phyloP scores from a whole-genome alignment of 1,140 invertebrate genomes.

The Nasonia vitripennis region DNA sequence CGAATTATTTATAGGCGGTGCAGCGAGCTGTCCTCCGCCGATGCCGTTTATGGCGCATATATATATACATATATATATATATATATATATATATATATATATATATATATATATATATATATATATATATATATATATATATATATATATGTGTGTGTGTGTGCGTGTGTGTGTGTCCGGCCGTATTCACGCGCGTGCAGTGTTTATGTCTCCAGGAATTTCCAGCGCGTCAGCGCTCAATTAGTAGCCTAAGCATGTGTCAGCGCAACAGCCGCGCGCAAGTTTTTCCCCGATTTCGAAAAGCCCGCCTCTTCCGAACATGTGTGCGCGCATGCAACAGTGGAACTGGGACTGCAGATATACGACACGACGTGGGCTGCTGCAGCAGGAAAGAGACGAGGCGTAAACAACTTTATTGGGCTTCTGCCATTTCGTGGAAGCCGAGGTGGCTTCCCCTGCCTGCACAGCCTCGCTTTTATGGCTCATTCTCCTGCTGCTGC shows the following conservation, averaged over 20 bases:
- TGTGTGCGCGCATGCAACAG: neutral
- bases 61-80: no score
- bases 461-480: neutral
- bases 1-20: neutral
- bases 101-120: no score
- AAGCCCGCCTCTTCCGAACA: neutral
- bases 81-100: no score
- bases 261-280: no score
- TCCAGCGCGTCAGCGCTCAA: neutral
- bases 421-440: slow-evolving; percentile 33
- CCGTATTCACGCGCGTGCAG: neutral
- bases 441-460: neutral
- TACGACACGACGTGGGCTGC: no score
- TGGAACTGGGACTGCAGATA: neutral
- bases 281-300: neutral
- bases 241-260: neutral
- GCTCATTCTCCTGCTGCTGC: neutral
- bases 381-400: neutral
- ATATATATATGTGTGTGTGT: no score
- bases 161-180: no score
- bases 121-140: no score
- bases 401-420: slow-evolving; percentile 37
- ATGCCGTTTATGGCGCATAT: neutral
- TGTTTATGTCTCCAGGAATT: slow-evolving; percentile 7
- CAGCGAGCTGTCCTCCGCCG: no score